Percentiles rank a stretch among this genome's conserved stretches.
phyloP scores from a whole-genome alignment of 2,113 vertebrate genomes.

The Perognathus longimembris region DNA sequence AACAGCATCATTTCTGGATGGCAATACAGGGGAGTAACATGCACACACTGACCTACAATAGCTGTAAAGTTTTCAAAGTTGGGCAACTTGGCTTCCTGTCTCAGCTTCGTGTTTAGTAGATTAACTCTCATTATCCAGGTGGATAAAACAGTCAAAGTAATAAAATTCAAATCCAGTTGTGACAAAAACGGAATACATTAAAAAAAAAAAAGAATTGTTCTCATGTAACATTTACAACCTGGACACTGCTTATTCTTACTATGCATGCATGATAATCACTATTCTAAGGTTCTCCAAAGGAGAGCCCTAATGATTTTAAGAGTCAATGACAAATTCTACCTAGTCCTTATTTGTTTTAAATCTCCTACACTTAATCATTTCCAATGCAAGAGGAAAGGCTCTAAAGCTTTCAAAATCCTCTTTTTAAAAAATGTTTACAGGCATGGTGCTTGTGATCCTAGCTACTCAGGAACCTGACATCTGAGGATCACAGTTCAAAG shows the following conservation, averaged over 20 bases:
- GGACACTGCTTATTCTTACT: neutral
- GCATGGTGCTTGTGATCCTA: too few relatives aligned
- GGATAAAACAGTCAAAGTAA: neutral
- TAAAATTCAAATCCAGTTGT: constrained; percentile 12
- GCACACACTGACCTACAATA: neutral
- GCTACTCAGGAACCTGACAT: too few relatives aligned
- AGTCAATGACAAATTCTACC: neutral
- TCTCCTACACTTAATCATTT: neutral
- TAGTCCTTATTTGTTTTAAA: neutral
- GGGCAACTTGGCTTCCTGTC: neutral
- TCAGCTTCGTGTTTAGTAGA: neutral
- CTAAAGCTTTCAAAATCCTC: neutral
- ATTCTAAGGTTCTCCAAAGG: constrained; percentile 11
- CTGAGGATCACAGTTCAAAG: too few relatives aligned
- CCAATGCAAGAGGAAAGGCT: neutral
- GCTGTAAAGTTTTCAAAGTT: neutral
- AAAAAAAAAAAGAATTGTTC: neutral
- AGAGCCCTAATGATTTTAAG: neutral
- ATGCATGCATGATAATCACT: neutral
- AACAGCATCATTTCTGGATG: constrained; percentile 18
- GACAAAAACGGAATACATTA: constrained; percentile 11
- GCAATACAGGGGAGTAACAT: neutral
- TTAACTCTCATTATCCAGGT: neutral
- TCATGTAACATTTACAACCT: constrained; percentile 13
- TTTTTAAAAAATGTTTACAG: too few relatives aligned